Evolutionary conservation across 2,888 invertebrate species (phyloP).

Genomic region (Graphium colonna): DNA sequence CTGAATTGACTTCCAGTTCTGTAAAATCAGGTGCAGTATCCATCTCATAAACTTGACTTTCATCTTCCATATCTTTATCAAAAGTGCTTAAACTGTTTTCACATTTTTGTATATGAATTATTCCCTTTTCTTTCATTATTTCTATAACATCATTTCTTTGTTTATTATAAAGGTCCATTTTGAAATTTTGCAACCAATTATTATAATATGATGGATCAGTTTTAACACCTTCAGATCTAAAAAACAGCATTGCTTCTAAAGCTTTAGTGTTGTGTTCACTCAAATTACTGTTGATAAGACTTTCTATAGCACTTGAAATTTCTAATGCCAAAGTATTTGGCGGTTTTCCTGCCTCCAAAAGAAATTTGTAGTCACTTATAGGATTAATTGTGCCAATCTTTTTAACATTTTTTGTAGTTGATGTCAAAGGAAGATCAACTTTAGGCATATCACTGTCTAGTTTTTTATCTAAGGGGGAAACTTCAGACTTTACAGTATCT

Average conservation of each 20-base stretch:
- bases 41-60: conserved; percentile 67
- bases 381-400: conserved; percentile 81
- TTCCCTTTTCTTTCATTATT: conserved; percentile 48
- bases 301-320: conserved; percentile 62
- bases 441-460: conserved; percentile 43
- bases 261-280: conserved; percentile 61
- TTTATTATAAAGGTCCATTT: conserved; percentile 43
- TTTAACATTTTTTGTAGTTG: conserved; percentile 35
- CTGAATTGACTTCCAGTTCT: conserved; percentile 54
- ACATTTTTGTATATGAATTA: conserved; percentile 55
- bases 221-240: conserved; percentile 58
- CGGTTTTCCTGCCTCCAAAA: conserved; percentile 59
- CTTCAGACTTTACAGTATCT: conserved; percentile 27
- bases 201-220: conserved; percentile 58
- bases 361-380: conserved; percentile 77
- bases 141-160: conserved; percentile 48
- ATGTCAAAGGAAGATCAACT: conserved; percentile 40
- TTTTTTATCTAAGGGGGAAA: conserved; percentile 12
- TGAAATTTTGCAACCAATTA: conserved; percentile 61
- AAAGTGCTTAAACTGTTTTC: conserved; percentile 58
- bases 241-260: conserved; percentile 51
- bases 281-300: conserved; percentile 55
- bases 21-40: conserved; percentile 60
- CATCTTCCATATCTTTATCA: conserved; percentile 49
- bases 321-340: conserved; percentile 47